Percentiles rank a stretch among this genome's conserved stretches.
Evolutionary conservation across 2,888 invertebrate species (phyloP).

Genomic region (Gari tellinella): DNA sequence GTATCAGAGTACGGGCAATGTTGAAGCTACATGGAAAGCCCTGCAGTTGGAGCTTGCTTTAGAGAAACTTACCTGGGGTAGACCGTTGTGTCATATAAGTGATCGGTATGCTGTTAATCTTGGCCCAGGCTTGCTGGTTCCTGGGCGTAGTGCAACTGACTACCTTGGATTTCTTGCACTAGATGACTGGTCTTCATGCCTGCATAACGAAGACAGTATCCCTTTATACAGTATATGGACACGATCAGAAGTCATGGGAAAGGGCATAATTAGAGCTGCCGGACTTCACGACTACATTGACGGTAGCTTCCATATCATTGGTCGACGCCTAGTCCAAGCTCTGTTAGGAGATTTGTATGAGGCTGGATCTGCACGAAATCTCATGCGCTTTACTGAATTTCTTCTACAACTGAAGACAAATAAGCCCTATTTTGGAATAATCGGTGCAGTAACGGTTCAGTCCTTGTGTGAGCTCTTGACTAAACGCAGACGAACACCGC

Average conservation of each 20-base stretch:
- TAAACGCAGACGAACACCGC: slow-evolving; percentile 6
- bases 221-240: slow-evolving; percentile 36
- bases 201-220: slow-evolving; percentile 30
- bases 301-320: slow-evolving; percentile 15
- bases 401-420: slow-evolving; percentile 19
- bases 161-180: slow-evolving; percentile 22
- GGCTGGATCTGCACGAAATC: slow-evolving; percentile 6
- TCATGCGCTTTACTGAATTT: slow-evolving; percentile 24
- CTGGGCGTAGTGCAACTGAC: slow-evolving; percentile 21
- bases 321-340: slow-evolving; percentile 17
- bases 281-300: slow-evolving; percentile 32
- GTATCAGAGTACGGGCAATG: slow-evolving; percentile 25
- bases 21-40: slow-evolving; percentile 26
- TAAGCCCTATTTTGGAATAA: slow-evolving; percentile 7
- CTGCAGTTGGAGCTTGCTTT: slow-evolving; percentile 26
- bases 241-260: slow-evolving; percentile 12
- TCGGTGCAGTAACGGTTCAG: slow-evolving; percentile 5
- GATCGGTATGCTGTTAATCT: slow-evolving; percentile 13
- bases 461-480: slow-evolving; percentile 1
- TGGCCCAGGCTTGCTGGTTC: slow-evolving; percentile 15
- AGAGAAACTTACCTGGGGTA: slow-evolving; percentile 33
- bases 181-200: slow-evolving; percentile 27
- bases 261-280: slow-evolving; percentile 19
- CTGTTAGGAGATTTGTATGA: slow-evolving; percentile 27
- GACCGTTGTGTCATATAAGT: slow-evolving; percentile 18